Evolutionary conservation across 2,797 vertebrate species (phyloP).

Genomic region (Champsocephalus gunnari): DNA sequence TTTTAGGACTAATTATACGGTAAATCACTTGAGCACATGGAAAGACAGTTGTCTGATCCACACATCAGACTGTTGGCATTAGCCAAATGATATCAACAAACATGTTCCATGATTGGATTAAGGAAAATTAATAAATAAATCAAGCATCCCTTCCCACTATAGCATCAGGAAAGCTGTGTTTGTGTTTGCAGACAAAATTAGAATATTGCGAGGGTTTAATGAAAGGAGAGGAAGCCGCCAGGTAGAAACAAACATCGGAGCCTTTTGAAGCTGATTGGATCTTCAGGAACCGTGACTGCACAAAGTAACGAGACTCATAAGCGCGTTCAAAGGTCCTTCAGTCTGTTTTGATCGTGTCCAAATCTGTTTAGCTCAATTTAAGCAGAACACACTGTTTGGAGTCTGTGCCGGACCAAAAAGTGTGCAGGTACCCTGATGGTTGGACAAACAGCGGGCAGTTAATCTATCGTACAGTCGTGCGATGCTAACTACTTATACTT

Average conservation of each 20-base stretch:
- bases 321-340: conserved; percentile 58
- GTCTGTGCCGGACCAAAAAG: conserved; percentile 18
- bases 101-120: conserved; percentile 55
- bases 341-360: conserved; percentile 55
- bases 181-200: conserved; percentile 32
- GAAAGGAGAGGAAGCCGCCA: conserved; percentile 47
- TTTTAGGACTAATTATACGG: conserved; percentile 46
- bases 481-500: conserved; percentile 45
- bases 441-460: conserved; percentile 55
- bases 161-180: conserved; percentile 30
- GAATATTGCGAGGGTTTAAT: conserved; percentile 49
- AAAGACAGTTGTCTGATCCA: conserved; percentile 40
- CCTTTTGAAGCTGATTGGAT: conserved; percentile 77
- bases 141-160: conserved; percentile 21
- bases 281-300: conserved; percentile 62
- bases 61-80: conserved; percentile 47
- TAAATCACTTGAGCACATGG: conserved; percentile 47
- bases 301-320: conserved; percentile 48
- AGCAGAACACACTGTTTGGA: conserved; percentile 51
- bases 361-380: conserved; percentile 63
- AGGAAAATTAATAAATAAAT: conserved; percentile 37
- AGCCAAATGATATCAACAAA: conserved; percentile 63
- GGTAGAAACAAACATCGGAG: conserved; percentile 60
- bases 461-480: conserved; percentile 32
- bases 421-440: conserved; percentile 45